phyloP scores from a whole-genome alignment of 2,888 invertebrate genomes.

The Hemaris fuciformis region DNA sequence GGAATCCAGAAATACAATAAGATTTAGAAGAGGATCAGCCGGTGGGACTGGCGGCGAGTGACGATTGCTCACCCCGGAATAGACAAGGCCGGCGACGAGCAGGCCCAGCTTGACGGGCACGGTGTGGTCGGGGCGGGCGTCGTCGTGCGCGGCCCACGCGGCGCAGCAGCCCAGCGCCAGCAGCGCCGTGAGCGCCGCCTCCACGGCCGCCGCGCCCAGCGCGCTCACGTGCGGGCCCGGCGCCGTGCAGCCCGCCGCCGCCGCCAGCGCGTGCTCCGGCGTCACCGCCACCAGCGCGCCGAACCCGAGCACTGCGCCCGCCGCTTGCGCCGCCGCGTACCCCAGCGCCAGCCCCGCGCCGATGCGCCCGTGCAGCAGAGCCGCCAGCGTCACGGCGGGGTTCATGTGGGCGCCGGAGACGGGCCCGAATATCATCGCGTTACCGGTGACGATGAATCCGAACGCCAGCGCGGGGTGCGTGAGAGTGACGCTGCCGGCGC shows the following conservation, averaged over 20 bases:
- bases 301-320: constrained; percentile 57
- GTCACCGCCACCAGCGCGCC: constrained; percentile 42
- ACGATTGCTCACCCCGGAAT: constrained; percentile 53
- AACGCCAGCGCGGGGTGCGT: constrained; percentile 62
- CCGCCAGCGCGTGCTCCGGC: constrained; percentile 27
- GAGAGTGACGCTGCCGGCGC: constrained; percentile 35
- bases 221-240: constrained; percentile 34
- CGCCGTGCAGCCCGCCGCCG: constrained; percentile 32
- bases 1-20: constrained; percentile 20
- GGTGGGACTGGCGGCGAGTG: not conserved
- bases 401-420: constrained; percentile 90
- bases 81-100: constrained; percentile 62
- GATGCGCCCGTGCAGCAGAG: constrained; percentile 78
- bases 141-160: constrained; percentile 54
- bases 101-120: constrained; percentile 64
- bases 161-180: constrained; percentile 56
- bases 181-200: constrained; percentile 52
- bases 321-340: constrained; percentile 53
- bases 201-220: constrained; percentile 37
- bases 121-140: constrained; percentile 47
- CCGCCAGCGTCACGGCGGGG: constrained; percentile 87
- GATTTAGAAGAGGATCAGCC: not conserved
- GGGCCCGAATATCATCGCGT: constrained; percentile 82
- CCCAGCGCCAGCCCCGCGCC: constrained; percentile 48
- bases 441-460: constrained; percentile 58